Evolutionary conservation across 2,888 invertebrate species (phyloP), one percentile per base, ranked within the genome.

Genomic region (Synanthedon tipuliformis): DNA sequence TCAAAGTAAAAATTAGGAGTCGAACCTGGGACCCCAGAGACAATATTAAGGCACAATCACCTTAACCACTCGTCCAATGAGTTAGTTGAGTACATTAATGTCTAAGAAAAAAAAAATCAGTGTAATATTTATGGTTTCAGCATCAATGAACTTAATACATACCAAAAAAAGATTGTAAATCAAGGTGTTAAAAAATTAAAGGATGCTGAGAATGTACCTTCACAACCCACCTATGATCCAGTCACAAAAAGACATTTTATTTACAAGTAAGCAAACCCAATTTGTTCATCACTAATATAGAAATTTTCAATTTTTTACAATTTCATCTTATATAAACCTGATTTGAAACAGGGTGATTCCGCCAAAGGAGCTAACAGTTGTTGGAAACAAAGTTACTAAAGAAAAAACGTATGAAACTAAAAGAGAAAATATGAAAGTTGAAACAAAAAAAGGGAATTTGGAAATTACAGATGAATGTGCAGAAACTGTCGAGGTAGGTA

Each of bases 151-250:
- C 65, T 86, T 34, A 84, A 69, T 52, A 72, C 78, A 59, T 77
- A 79, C 40, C 83, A 87, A 61, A 78, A 83, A 71, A 81, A 81
- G 57, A 77, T 85, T 69, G 85, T 86, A 2, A 81, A 81, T 57
- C 78, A 86, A 59, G 84, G 83, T 1, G 57, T 85, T 50, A 82
- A 82, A 54, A 79, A 83, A 59, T 81, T 83, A 54, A 78, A 69
- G 53, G 73, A 82, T 50, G 78, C 83, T 1, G 77, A 80, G 50
- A 78, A 76, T 58, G 64, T 67, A 50, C 65, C 69, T n/a, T 70
- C 69, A 2, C 75, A 83, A 48, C 81, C 81, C 0, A 73, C 79
- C 0, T 84, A 80, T 56, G 85, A 87, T 60, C 82, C 85, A 4
- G 74, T 75, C 40, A 80, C 85, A 18, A 85, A 84, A 53, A 85